Percentiles rank a stretch among this genome's conserved stretches.
These are phyloP conservation scores for Drosophila planitibia DNA, from an alignment of 2,888 invertebrate genomes.

Conservation along the genomic window DNA sequence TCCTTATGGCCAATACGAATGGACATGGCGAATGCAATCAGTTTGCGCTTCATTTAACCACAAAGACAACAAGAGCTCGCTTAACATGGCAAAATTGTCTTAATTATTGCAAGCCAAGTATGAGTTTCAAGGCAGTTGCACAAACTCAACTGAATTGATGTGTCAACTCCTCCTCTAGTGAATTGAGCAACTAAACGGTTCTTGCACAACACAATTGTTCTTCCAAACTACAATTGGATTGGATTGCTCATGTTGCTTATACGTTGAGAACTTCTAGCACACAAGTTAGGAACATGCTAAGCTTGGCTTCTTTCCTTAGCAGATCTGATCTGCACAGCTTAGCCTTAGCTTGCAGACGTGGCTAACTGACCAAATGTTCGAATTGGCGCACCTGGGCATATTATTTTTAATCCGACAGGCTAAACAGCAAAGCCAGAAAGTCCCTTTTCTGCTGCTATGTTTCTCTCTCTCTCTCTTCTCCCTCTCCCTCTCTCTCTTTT, in stretches of 20 bases:
- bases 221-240: background rate
- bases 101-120: conserved; percentile 57
- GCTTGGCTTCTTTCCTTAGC: background rate
- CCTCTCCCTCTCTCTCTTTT: conserved; percentile 9
- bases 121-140: conserved; percentile 6
- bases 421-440: conserved; percentile 71
- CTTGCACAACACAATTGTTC: background rate
- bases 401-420: conserved; percentile 72
- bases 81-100: conserved; percentile 67
- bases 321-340: background rate
- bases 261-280: no score
- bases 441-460: conserved; percentile 2
- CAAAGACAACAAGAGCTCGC: conserved; percentile 16
- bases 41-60: conserved; percentile 74
- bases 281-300: background rate
- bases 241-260: background rate
- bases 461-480: conserved; percentile 16
- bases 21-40: conserved; percentile 48
- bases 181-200: background rate
- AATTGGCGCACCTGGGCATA: conserved; percentile 50
- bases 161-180: conserved; percentile 1
- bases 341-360: background rate
- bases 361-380: conserved; percentile 20
- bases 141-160: background rate
- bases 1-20: conserved; percentile 44